Conservation (phyloP, 2,113 vertebrate genomes). For the Willisornis vidua region DNA sequence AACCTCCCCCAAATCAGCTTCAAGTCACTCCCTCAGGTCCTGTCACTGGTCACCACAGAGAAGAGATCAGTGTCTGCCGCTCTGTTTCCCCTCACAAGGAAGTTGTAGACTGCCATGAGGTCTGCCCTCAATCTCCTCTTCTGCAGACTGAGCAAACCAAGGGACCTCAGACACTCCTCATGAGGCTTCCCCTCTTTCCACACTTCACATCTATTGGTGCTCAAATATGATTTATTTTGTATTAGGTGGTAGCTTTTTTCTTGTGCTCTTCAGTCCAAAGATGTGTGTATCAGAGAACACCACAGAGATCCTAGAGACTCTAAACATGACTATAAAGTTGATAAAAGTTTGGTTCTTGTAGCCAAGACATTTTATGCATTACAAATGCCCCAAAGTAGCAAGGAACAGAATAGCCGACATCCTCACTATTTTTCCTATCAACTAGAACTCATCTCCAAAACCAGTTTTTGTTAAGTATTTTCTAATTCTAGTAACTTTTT, state of each 20-base stretch:
- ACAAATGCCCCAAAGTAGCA: not conserved
- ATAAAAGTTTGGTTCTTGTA: not conserved
- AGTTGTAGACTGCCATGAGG: not conserved
- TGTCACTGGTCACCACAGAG: not conserved
- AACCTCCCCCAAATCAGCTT: not conserved
- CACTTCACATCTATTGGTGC: not conserved
- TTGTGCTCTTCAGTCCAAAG: not conserved
- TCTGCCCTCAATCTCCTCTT: not conserved
- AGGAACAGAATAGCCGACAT: not conserved
- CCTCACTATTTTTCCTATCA: not conserved
- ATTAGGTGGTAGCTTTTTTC: not conserved
- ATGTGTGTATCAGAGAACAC: not conserved
- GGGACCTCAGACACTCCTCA: not conserved
- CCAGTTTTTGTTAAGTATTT: not conserved
- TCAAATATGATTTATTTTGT: not conserved
- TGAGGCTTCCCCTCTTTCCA: not conserved
- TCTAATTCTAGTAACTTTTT: not conserved
- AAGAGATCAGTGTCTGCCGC: not conserved
- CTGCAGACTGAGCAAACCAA: not conserved
- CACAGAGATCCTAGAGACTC: not conserved
- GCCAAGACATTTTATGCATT: not conserved
- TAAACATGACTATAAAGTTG: not conserved
- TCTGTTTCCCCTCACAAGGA: not conserved
- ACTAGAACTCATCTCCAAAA: not conserved
- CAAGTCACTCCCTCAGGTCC: not conserved